phyloP scores from a whole-genome alignment of 92 coral and sea anemone genomes.

The Phenganax subtilis region DNA sequence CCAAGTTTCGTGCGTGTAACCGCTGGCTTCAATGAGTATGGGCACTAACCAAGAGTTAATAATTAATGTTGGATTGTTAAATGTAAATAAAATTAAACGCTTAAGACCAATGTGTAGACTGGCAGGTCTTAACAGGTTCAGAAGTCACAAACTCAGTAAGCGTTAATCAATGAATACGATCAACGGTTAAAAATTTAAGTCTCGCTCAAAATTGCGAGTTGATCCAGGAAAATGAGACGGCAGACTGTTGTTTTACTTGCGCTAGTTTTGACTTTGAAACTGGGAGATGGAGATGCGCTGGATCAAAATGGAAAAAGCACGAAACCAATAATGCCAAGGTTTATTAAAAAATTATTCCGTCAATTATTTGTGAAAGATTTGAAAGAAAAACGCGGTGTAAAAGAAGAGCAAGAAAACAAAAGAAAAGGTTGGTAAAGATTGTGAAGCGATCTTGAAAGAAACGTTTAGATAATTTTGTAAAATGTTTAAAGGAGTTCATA shows the following conservation, averaged over 20 bases:
- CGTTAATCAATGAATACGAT: neutral
- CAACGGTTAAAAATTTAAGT: neutral
- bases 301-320: constrained; percentile 4
- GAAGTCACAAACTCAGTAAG: constrained; percentile 1
- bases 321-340: constrained; percentile 19
- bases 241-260: neutral
- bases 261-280: neutral
- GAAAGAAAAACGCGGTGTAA: neutral
- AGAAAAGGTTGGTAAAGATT: neutral
- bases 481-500: neutral
- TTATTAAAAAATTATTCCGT: constrained; percentile 17
- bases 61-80: neutral
- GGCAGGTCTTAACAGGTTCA: constrained; percentile 13
- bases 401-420: neutral
- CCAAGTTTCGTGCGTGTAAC: neutral
- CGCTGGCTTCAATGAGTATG: neutral
- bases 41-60: neutral
- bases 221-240: neutral
- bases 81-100: neutral
- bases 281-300: neutral
- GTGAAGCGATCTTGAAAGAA: neutral
- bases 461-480: neutral
- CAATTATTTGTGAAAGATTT: constrained; percentile 14
- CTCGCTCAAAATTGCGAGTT: constrained; percentile 8
- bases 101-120: neutral